Base-by-base conservation (phyloP, 2,888 invertebrate genomes). In the Metellina segmentata region DNA sequence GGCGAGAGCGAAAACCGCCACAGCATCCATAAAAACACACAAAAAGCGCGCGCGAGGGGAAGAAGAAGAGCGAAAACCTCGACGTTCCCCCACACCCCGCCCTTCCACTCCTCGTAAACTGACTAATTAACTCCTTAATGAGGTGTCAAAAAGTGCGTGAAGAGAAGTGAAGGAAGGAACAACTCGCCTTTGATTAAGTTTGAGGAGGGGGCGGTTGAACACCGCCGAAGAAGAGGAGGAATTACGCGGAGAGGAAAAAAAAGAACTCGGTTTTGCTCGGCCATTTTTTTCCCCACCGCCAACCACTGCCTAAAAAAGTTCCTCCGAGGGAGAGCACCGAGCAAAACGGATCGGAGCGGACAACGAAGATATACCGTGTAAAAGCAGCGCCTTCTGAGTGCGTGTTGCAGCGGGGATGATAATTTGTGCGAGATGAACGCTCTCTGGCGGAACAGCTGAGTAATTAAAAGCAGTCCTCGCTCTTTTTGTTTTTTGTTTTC, bases 371-470 rank as follows among this genome's bases (percentile, higher is more conserved):
- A 34, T 34, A 34, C 34, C 34, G 34, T 34, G 34, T 71, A 83
- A 85, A 77, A 69, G 19, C 20, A 19, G 20, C 52, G 49, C 48
- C 6, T 61, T 51, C 53, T 8, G 74, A 48, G 82, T 52, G 72
- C 72, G 86, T 52, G 51, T 53, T 81, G 81, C 88, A 85, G 87
- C 79, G 86, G 16, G 71, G 83, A 87, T 87, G 71, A 79, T 90
- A 87, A 91, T 91, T 90, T 91, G 87, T 91, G 91, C 72, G 52
- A 71, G 78, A 78, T 85, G 91, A 86, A 91, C 91, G 91, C 91
- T 91, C 91, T 91, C 91, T 91, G 83, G 91, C 91, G 91, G 91
- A 81, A 87, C 91, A 88, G 91, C 87, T 91, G 91, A 91, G 91
- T 91, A 91, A 91, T 91, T 91, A 91, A 91, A 91, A 91, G 83